These are phyloP conservation scores for Tethea ocularis DNA, from an alignment of 2,888 invertebrate species.

Conservation along the genomic window DNA sequence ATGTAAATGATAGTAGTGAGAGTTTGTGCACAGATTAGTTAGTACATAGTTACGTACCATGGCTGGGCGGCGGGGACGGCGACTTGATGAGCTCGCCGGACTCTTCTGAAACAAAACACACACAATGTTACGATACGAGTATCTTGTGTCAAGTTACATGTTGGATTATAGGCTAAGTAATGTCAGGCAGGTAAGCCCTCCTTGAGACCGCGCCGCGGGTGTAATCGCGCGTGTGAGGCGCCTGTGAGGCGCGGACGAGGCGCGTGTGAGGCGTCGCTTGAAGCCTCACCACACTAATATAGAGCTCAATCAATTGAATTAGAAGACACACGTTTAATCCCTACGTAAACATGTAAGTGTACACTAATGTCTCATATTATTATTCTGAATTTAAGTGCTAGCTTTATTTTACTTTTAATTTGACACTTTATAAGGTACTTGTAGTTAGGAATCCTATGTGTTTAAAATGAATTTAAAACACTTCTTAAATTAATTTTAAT, in stretches of 20 bases:
- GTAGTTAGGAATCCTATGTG: no score
- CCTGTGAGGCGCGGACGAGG: constrained; percentile 12
- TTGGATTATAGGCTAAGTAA: neutral
- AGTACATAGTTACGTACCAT: constrained; percentile 89
- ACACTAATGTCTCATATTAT: no score
- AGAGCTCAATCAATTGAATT: neutral
- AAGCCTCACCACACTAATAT: neutral
- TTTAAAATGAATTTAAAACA: no score
- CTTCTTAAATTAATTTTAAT: no score
- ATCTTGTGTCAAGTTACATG: neutral
- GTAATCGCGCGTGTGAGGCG: constrained; percentile 8
- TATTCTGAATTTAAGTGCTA: neutral
- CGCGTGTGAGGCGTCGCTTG: neutral
- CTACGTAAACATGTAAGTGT: neutral
- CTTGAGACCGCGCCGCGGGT: neutral
- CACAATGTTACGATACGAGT: neutral
- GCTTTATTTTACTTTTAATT: no score
- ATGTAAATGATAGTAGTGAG: no score
- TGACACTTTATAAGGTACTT: no score
- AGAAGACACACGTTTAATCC: neutral
- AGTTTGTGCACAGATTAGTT: no score
- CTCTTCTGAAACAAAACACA: constrained; percentile 71
- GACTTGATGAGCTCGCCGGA: constrained; percentile 88
- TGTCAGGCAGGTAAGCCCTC: neutral
- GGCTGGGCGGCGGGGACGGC: constrained; percentile 90